A percentile compares a stretch with the other conserved stretches of the same genome.
These are phyloP conservation scores for Hydrochoerus hydrochaeris DNA, from an alignment of 2,113 vertebrate species.

Conservation along the genomic window DNA sequence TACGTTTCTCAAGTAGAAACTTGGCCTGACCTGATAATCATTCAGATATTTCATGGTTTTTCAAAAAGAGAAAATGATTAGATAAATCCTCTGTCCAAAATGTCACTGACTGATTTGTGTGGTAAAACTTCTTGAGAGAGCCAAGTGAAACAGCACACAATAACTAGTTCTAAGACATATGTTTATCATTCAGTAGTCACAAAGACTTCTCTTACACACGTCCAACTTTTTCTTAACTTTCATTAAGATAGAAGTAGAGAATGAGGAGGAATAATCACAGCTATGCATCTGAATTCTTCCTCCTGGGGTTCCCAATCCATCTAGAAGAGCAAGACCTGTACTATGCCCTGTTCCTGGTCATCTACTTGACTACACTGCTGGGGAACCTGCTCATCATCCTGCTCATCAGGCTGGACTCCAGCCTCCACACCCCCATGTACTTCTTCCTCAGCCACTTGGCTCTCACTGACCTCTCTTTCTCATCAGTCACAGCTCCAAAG, in stretches of 20 bases:
- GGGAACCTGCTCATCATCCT: slow-evolving; percentile 76
- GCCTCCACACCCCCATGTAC: slow-evolving; percentile 75
- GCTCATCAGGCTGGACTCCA: slow-evolving; percentile 65
- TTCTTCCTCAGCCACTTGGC: slow-evolving; percentile 78
- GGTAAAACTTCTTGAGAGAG: background rate
- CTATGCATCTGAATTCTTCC: slow-evolving; percentile 42
- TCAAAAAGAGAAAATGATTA: background rate
- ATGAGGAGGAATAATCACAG: slow-evolving; percentile 54
- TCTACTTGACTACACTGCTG: slow-evolving; percentile 47
- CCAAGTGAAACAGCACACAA: background rate
- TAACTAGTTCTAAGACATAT: background rate
- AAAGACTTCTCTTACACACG: background rate
- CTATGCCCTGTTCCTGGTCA: background rate
- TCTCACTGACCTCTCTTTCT: slow-evolving; percentile 60
- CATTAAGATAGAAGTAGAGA: background rate
- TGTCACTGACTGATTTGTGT: background rate
- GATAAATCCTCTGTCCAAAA: background rate
- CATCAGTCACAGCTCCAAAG: slow-evolving; percentile 69
- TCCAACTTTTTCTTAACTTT: background rate
- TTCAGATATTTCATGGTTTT: background rate
- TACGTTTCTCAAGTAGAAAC: background rate
- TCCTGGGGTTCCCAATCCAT: background rate
- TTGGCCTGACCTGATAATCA: background rate
- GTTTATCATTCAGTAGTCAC: background rate
- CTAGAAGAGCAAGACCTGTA: background rate